A percentile compares a stretch with the other conserved stretches of the same genome.
phyloP scores from a whole-genome alignment of 2,888 invertebrate genomes.

The Phyto melanocephala region DNA sequence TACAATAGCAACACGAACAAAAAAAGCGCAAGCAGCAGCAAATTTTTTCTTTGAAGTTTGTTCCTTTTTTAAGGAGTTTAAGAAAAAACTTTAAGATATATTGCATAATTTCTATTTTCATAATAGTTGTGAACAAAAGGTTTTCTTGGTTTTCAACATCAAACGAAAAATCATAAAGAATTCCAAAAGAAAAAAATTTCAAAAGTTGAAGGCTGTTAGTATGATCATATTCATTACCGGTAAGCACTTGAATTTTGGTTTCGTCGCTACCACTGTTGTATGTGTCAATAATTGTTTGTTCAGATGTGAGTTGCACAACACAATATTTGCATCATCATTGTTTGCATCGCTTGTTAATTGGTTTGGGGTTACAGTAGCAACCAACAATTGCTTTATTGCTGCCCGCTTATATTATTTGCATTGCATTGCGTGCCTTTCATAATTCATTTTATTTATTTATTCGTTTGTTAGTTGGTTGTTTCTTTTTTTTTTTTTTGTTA shows the following conservation, averaged over 20 bases:
- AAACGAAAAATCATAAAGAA: neutral
- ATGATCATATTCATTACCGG: constrained; percentile 36
- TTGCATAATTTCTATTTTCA: constrained; percentile 59
- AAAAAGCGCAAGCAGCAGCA: constrained; percentile 44
- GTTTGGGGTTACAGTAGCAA: neutral
- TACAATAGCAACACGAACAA: constrained; percentile 5
- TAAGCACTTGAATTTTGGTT: neutral
- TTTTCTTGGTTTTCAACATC: constrained; percentile 11
- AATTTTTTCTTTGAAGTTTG: constrained; percentile 3
- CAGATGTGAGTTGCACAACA: neutral
- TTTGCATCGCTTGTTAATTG: neutral
- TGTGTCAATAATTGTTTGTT: constrained; percentile 57
- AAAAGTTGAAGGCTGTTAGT: constrained; percentile 17
- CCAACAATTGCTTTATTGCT: constrained; percentile 39
- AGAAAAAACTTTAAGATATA: constrained; percentile 14
- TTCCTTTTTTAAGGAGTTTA: constrained; percentile 5
- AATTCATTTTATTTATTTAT: constrained; percentile 43
- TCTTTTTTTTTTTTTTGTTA: neutral
- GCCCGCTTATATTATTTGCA: constrained; percentile 48
- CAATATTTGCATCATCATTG: constrained; percentile 18
- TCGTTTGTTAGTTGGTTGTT: constrained; percentile 3
- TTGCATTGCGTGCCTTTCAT: constrained; percentile 63
- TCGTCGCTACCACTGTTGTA: constrained; percentile 25
- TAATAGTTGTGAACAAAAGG: constrained; percentile 56
- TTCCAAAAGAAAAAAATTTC: neutral